Conservation (phyloP, 2,113 vertebrate genomes). For the Corydoras maculifer region DNA sequence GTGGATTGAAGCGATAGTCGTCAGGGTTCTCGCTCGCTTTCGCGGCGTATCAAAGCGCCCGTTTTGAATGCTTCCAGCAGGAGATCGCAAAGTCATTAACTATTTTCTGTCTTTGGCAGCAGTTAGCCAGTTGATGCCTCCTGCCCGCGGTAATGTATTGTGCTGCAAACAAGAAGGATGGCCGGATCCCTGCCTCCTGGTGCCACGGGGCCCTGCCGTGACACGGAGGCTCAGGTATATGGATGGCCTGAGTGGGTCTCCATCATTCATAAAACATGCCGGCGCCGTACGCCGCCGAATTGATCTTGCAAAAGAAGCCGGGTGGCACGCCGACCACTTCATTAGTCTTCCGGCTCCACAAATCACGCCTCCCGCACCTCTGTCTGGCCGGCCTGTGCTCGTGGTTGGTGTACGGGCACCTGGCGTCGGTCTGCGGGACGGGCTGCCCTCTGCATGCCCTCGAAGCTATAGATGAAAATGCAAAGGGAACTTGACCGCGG, state of each 20-base stretch:
- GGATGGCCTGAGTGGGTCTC: conserved; percentile 73
- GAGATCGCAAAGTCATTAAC: conserved; percentile 49
- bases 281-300: conserved; percentile 62
- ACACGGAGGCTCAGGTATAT: conserved; percentile 68
- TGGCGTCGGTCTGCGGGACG: background rate
- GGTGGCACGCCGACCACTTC: conserved; percentile 74
- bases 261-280: conserved; percentile 76
- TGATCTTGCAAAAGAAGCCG: conserved; percentile 77
- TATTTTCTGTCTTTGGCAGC: conserved; percentile 46
- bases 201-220: conserved; percentile 48
- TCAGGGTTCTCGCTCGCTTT: conserved; percentile 21
- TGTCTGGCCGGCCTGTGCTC: background rate
- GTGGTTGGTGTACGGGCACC: conserved; percentile 4
- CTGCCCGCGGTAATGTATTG: conserved; percentile 61
- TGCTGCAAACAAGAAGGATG: conserved; percentile 70
- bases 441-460: too few species aligned
- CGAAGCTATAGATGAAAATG: conserved; percentile 47
- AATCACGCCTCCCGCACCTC: conserved; percentile 56
- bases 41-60: conserved; percentile 14
- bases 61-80: conserved; percentile 42
- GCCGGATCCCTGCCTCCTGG: conserved; percentile 63
- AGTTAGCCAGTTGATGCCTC: conserved; percentile 45
- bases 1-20: conserved; percentile 34
- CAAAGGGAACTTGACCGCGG: conserved; percentile 65
- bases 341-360: conserved; percentile 71